Conservation (phyloP, 2,888 invertebrate species). For the Zaprionus obscuricornis region DNA sequence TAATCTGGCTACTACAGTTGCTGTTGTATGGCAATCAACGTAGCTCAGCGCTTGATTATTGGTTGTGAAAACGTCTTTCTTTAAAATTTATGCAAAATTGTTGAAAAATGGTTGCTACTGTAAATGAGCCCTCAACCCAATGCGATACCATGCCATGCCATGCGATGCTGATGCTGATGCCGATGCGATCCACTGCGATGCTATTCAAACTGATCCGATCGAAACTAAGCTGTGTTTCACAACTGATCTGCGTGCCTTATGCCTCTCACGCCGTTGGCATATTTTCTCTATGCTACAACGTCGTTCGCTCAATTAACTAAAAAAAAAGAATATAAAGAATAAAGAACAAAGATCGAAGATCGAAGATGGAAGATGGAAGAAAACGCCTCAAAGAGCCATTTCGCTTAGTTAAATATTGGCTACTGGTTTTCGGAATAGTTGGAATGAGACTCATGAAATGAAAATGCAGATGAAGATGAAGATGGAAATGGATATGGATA, state of each 20-base stretch:
- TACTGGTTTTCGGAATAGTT: constrained; percentile 52
- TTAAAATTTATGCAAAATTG: constrained; percentile 73
- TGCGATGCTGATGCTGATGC: too few relatives aligned
- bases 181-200: too few relatives aligned
- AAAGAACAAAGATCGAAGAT: not conserved
- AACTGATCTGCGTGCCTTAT: constrained; percentile 20
- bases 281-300: constrained; percentile 45
- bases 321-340: not conserved
- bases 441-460: too few relatives aligned
- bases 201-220: too few relatives aligned
- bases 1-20: not conserved
- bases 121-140: constrained; percentile 47
- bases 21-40: constrained; percentile 51
- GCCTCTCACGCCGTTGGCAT: constrained; percentile 28
- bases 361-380: not conserved
- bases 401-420: constrained; percentile 56
- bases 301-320: constrained; percentile 43
- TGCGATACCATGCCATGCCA: constrained; percentile 1
- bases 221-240: constrained; percentile 1
- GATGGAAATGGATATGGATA: too few relatives aligned
- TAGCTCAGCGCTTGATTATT: constrained; percentile 61
- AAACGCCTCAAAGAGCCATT: constrained; percentile 45
- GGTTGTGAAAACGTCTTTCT: constrained; percentile 71
- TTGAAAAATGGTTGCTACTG: constrained; percentile 74
- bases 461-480: too few relatives aligned